Percentiles rank a stretch among this genome's conserved stretches.
Evolutionary conservation across 2,888 invertebrate species (phyloP).

Genomic region (Sinotaia quadrata): DNA sequence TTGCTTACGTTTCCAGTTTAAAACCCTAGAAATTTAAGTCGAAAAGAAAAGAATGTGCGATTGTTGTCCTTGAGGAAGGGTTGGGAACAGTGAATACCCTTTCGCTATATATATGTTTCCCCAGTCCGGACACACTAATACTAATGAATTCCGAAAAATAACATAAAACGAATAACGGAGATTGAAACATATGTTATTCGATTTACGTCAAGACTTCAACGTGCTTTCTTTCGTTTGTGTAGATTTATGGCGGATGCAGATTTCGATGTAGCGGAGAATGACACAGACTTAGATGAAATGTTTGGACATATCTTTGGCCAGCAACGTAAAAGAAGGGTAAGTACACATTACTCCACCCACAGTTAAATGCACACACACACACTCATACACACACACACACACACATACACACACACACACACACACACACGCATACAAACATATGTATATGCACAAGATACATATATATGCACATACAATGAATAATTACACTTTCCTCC

Average conservation of each 20-base stretch:
- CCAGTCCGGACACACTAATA: too few species aligned
- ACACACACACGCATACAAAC: too few species aligned
- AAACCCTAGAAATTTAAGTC: neutral
- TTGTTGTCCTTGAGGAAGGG: neutral
- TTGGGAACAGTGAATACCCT: too few species aligned
- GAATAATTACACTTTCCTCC: too few species aligned
- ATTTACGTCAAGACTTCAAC: too few species aligned
- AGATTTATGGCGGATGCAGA: slow-evolving; percentile 27
- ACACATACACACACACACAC: slow-evolving; percentile 4
- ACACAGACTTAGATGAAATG: slow-evolving; percentile 12
- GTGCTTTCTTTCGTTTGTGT: neutral
- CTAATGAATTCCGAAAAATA: too few species aligned
- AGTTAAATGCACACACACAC: neutral
- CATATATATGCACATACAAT: too few species aligned
- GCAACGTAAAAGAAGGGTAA: neutral
- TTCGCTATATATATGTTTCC: too few species aligned
- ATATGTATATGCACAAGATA: too few species aligned
- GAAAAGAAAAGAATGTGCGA: neutral
- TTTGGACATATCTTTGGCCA: slow-evolving; percentile 1
- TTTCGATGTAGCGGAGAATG: slow-evolving; percentile 20
- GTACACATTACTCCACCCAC: neutral
- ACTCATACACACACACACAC: slow-evolving; percentile 8
- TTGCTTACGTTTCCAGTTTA: neutral
- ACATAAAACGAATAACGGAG: too few species aligned
- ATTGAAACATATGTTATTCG: too few species aligned